Conservation (phyloP, 2,888 invertebrate genomes). For the Agrotis ipsilon region DNA sequence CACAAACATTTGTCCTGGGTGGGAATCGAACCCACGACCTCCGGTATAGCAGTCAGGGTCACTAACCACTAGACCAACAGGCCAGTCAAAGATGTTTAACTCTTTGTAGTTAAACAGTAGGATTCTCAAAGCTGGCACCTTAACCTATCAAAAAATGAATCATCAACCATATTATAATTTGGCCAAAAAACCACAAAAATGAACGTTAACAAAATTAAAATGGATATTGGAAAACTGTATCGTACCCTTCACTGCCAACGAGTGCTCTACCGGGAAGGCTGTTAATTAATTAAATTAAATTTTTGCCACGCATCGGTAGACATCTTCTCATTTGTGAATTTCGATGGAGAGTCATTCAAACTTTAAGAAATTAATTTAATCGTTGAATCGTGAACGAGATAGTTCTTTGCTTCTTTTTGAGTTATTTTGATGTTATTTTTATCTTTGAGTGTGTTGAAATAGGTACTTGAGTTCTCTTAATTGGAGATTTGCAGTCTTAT, state of each 20-base stretch:
- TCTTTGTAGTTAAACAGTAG: too few relatives aligned
- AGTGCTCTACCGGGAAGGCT: slow-evolving; percentile 64
- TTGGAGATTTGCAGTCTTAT: too few relatives aligned
- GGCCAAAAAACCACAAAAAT: neutral
- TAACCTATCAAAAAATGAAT: neutral
- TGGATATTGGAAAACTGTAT: slow-evolving; percentile 36
- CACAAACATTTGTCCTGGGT: too few relatives aligned
- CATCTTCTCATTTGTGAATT: slow-evolving; percentile 65
- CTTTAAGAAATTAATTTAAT: slow-evolving; percentile 42
- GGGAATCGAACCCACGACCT: too few relatives aligned
- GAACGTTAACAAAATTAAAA: slow-evolving; percentile 2
- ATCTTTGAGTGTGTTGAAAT: too few relatives aligned
- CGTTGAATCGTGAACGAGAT: slow-evolving; percentile 23
- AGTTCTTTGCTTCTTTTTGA: slow-evolving; percentile 18
- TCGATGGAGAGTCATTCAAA: slow-evolving; percentile 48
- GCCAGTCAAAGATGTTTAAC: too few relatives aligned
- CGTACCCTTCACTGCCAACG: slow-evolving; percentile 51
- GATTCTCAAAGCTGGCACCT: neutral
- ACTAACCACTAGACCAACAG: too few relatives aligned
- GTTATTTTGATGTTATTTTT: neutral
- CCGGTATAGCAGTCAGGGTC: too few relatives aligned
- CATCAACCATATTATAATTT: neutral
- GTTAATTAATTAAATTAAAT: slow-evolving; percentile 78
- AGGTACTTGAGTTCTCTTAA: too few relatives aligned
- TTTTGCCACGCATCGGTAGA: slow-evolving; percentile 66